These are phyloP conservation scores for Notocelia uddmanniana DNA, from an alignment of 2,888 invertebrate species.

Conservation along the genomic window DNA sequence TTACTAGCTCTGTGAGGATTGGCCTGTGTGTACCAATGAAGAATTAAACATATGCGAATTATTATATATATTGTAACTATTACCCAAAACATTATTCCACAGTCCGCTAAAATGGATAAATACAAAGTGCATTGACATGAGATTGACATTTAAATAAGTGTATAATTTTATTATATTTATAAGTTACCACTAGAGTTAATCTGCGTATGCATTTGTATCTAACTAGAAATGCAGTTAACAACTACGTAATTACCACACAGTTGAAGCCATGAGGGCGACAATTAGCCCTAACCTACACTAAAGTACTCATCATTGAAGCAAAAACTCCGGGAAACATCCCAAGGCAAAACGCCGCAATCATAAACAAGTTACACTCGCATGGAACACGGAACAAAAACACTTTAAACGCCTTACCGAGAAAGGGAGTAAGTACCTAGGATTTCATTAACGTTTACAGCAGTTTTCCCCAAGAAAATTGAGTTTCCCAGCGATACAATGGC, in stretches of 20 bases:
- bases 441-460: not conserved
- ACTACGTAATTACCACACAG: not conserved
- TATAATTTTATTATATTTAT: no score
- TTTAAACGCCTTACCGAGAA: not conserved
- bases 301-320: constrained; percentile 11
- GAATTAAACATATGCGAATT: no score
- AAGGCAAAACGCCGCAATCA: constrained; percentile 33
- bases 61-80: no score
- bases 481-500: constrained; percentile 64
- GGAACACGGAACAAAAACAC: constrained; percentile 41
- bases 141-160: no score
- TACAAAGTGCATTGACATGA: no score
- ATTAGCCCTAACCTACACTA: constrained; percentile 17
- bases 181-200: no score
- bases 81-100: no score
- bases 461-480: constrained; percentile 47
- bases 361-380: constrained; percentile 30
- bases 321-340: constrained; percentile 32
- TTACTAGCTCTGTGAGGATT: not conserved
- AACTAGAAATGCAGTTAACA: not conserved
- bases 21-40: not conserved
- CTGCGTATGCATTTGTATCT: not conserved
- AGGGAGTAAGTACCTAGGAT: constrained; percentile 7
- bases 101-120: no score
- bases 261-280: constrained; percentile 12